These are phyloP conservation scores for crab-eating macaque (Macaca fascicularis) DNA, from an alignment of 2,113 vertebrate species.

Conservation along the genomic window T2T-MFA8v1.1 NC_088385.1:4328501-4329000, in stretches of 20 bases:
- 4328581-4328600: fast-evolving
- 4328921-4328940: background rate
- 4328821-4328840: too few species aligned
- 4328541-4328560: background rate
- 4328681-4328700: background rate
- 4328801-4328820: background rate
- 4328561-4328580: fast-evolving
- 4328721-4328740: background rate
- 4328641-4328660: background rate
- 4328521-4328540: fast-evolving
- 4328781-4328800: background rate
- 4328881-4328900: fast-evolving
- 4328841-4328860: background rate
- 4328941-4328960: background rate
- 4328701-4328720: background rate
- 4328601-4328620: background rate
- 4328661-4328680: background rate
- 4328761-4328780: background rate
- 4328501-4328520: too few species aligned
- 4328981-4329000: too few species aligned
- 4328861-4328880: background rate
- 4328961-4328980: background rate
- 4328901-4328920: background rate
- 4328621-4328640: fast-evolving
- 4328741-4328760: background rate